Conservation (phyloP, 2,113 vertebrate genomes). For the Cervus canadensis region DNA sequence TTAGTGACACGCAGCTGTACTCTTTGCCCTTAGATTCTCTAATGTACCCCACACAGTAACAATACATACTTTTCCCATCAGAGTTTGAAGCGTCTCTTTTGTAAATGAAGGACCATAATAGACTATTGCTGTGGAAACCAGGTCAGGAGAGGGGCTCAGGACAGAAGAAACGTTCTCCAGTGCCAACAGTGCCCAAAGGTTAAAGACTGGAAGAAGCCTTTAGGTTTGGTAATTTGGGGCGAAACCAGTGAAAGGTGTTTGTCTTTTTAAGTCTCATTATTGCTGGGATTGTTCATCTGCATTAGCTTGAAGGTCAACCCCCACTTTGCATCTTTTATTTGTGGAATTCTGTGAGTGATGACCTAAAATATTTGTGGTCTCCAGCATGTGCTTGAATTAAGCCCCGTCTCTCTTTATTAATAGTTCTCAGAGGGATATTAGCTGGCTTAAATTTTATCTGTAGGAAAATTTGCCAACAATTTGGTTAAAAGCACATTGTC, state of each 20-base stretch:
- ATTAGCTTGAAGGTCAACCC: not conserved
- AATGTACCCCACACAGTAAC: not conserved
- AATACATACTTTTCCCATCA: not conserved
- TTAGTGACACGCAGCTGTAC: not conserved
- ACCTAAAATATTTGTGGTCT: not conserved
- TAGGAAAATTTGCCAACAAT: not conserved
- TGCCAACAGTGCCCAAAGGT: not conserved
- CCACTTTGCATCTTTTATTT: not conserved
- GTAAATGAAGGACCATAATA: not conserved
- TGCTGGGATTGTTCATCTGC: not conserved
- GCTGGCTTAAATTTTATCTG: not conserved
- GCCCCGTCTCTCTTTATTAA: not conserved
- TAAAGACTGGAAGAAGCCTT: not conserved
- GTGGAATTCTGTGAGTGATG: not conserved
- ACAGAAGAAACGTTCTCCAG: not conserved
- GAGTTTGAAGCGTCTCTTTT: not conserved
- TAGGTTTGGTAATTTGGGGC: not conserved
- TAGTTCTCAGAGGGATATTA: not conserved
- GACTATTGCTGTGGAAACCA: not conserved
- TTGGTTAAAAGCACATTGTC: not conserved
- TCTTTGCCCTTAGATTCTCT: not conserved
- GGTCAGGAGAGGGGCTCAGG: not conserved
- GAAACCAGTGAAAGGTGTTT: not conserved
- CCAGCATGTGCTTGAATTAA: not conserved
- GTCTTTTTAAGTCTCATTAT: not conserved